Percentiles rank a stretch among this genome's conserved stretches.
These are phyloP conservation scores for Aradophagus sp. DNA, from an alignment of 1,140 invertebrate species.

Conservation along the genomic window DNA sequence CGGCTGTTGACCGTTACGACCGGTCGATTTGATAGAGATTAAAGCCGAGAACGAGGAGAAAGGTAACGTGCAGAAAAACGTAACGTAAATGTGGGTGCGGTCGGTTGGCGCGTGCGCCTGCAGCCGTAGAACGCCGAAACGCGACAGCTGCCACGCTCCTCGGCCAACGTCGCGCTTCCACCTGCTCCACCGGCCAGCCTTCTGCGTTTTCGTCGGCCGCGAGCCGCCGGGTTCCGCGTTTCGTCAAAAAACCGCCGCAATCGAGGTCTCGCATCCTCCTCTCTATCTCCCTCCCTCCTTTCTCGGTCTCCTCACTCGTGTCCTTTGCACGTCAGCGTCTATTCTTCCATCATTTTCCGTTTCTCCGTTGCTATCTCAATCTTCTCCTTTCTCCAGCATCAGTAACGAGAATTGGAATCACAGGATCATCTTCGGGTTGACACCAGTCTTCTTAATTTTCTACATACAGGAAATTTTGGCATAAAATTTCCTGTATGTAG, in stretches of 20 bases:
- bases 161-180: conserved; percentile 70
- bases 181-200: conserved; percentile 62
- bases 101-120: conserved; percentile 75
- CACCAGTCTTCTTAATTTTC: no score
- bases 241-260: conserved; percentile 9
- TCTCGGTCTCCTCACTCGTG: no score
- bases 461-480: no score
- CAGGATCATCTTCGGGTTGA: no score
- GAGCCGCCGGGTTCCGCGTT: conserved; percentile 45
- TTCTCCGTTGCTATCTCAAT: no score
- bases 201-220: conserved; percentile 33
- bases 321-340: no score
- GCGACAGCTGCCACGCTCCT: conserved; percentile 74
- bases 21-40: conserved; percentile 64
- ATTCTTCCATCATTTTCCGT: no score
- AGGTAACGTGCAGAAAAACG: conserved; percentile 64
- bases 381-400: no score
- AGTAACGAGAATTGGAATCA: no score
- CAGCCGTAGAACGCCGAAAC: conserved; percentile 69
- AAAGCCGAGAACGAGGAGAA: conserved; percentile 63
- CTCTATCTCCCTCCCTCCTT: no score
- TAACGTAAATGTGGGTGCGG: conserved; percentile 75
- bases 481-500: no score
- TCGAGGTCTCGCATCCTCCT: no score
- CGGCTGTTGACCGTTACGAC: conserved; percentile 70